Conservation (phyloP, 2,113 vertebrate genomes). For the Eulemur rufifrons region DNA sequence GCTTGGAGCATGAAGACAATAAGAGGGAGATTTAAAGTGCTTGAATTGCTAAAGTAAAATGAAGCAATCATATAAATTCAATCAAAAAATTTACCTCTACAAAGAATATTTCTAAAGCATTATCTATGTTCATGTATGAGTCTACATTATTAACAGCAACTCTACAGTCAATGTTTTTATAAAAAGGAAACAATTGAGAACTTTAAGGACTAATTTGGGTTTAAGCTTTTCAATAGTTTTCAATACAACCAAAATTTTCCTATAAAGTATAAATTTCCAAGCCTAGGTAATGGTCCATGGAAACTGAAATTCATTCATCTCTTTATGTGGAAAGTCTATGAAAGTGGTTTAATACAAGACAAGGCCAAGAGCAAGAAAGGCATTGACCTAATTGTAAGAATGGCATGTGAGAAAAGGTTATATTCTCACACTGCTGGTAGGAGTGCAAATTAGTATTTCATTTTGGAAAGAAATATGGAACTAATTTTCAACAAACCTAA, state of each 20-base stretch:
- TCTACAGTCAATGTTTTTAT: constrained; percentile 1
- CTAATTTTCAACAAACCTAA: constrained; percentile 18
- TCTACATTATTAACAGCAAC: constrained; percentile 22
- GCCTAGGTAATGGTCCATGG: neutral
- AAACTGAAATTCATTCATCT: constrained; percentile 5
- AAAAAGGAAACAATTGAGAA: constrained; percentile 46
- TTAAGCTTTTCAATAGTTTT: constrained; percentile 13
- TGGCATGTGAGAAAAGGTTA: neutral
- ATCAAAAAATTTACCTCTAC: constrained; percentile 66
- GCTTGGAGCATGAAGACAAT: constrained; percentile 55
- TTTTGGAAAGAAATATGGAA: constrained; percentile 33
- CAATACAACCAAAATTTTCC: neutral
- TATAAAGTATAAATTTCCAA: neutral
- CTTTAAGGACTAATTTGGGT: neutral
- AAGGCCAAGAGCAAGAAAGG: neutral
- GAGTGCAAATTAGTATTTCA: neutral
- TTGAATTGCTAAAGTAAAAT: constrained; percentile 65
- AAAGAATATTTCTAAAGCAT: constrained; percentile 17
- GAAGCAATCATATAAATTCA: constrained; percentile 71
- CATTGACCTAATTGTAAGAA: neutral
- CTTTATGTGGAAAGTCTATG: neutral
- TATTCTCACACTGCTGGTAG: neutral
- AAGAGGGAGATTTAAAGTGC: constrained; percentile 54
- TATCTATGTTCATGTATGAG: neutral
- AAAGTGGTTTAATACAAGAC: neutral